Conservation (phyloP, 2,113 vertebrate genomes). For the Nycticebus coucang region DNA sequence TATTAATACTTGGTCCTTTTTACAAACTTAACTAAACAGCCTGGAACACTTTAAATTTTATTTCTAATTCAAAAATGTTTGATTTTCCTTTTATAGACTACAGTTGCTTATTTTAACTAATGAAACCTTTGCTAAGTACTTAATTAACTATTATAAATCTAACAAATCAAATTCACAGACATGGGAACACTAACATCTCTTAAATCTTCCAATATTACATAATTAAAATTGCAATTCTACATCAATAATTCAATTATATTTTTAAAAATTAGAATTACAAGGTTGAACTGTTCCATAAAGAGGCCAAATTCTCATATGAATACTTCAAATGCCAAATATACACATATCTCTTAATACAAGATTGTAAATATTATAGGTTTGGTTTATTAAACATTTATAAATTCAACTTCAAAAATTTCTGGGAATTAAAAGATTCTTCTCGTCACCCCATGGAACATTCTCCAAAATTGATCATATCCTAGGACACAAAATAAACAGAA, state of each 20-base stretch:
- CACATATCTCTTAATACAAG: background rate
- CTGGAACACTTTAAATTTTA: constrained; percentile 7
- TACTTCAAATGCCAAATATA: background rate
- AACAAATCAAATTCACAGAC: constrained; percentile 34
- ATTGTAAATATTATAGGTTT: background rate
- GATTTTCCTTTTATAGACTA: constrained; percentile 40
- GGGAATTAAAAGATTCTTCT: background rate
- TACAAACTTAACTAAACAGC: background rate
- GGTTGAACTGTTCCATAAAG: background rate
- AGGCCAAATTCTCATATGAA: background rate
- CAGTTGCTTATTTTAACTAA: constrained; percentile 23
- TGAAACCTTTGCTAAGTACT: constrained; percentile 25
- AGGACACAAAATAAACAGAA: too few species aligned
- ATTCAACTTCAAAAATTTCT: background rate
- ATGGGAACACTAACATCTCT: constrained; percentile 1
- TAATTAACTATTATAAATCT: constrained; percentile 26
- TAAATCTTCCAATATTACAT: constrained; percentile 25
- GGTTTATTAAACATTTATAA: constrained; percentile 38
- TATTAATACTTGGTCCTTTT: background rate
- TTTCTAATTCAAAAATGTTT: constrained; percentile 58
- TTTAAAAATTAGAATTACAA: constrained; percentile 41
- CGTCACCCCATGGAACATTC: too few species aligned
- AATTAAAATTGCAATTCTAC: constrained; percentile 18
- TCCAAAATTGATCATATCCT: too few species aligned
- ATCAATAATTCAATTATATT: constrained; percentile 2